Evolutionary conservation across 2,888 invertebrate genomes (phyloP), one percentile per base, ranked within the genome.

Genomic region (Parnassius smintheus): DNA sequence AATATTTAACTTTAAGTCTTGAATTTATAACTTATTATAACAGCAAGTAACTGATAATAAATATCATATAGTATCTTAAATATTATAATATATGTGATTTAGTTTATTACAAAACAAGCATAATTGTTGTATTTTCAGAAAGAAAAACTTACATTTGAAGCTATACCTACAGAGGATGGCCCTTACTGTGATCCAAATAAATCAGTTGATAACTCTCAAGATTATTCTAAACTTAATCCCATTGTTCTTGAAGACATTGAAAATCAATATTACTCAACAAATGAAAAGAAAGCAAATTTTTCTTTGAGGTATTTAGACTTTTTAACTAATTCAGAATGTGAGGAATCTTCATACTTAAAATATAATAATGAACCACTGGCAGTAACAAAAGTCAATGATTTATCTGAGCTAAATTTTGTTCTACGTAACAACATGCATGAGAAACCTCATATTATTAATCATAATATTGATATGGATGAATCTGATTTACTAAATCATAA

Each of bases 141-240:
- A 80, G 93, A 92, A 52, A 89, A 93, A 67, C 83, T 94, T 50
- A 87, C 87, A 56, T 88, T 89, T 75, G 83, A 86, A 74, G 94
- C 94, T 51, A 78, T 94, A 57, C 94, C 94, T 56, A 93, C 93
- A 52, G 75, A 92, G 73, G 85, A 85, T 80, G 90, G 91, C 42
- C 88, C 88, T 41, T 82, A 70, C 66, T 88, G 86, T 77, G 78
- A 81, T 67, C 56, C 75, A 41, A 75, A 62, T 63, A 74, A 75
- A 63, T 72, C 68, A 65, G 58, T 61, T 57, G 65, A 62, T 51
- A 67, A 61, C 25, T 63, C 64, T 48, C 65, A 65, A 61, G 72
- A 65, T 70, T 72, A 53, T 68, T 71, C 62, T 48, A 80, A 77
- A 66, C 56, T 70, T 13, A 77, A 76, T 59, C 74, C 78, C 13